phyloP scores from a whole-genome alignment of 2,797 vertebrate species.

The Protonibea diacanthus region DNA sequence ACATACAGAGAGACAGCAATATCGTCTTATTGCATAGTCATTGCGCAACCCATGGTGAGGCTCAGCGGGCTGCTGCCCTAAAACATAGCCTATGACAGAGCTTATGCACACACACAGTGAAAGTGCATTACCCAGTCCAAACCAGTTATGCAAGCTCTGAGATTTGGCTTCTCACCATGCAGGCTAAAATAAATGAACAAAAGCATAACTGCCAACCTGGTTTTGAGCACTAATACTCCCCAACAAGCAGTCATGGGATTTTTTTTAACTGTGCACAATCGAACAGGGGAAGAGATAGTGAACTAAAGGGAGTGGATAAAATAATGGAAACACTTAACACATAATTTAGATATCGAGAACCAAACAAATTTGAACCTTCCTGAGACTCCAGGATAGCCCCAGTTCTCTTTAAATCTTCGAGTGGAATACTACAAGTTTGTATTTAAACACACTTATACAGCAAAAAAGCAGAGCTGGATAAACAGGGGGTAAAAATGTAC shows the following conservation, averaged over 20 bases:
- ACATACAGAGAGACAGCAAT: too few species aligned
- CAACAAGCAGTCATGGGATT: background rate
- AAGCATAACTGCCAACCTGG: conserved; percentile 29
- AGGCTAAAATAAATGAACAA: conserved; percentile 26
- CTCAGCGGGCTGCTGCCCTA: too few species aligned
- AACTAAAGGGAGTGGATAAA: background rate
- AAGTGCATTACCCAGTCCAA: conserved; percentile 28
- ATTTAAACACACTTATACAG: background rate
- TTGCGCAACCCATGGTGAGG: too few species aligned
- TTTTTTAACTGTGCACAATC: background rate
- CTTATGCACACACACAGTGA: background rate
- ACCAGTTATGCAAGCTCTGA: conserved; percentile 51
- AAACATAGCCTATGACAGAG: background rate
- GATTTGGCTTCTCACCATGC: conserved; percentile 31
- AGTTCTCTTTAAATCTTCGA: background rate
- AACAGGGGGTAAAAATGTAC: too few species aligned
- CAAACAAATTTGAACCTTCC: background rate
- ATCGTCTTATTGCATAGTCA: too few species aligned
- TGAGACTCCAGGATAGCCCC: background rate
- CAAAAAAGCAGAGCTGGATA: too few species aligned
- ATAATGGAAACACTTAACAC: background rate
- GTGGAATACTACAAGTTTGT: background rate
- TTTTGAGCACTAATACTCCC: conserved; percentile 22
- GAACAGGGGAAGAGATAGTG: background rate
- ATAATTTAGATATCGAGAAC: background rate